These are phyloP conservation scores for Ara ararauna DNA, from an alignment of 2,797 vertebrate species.

Conservation along the genomic window DNA sequence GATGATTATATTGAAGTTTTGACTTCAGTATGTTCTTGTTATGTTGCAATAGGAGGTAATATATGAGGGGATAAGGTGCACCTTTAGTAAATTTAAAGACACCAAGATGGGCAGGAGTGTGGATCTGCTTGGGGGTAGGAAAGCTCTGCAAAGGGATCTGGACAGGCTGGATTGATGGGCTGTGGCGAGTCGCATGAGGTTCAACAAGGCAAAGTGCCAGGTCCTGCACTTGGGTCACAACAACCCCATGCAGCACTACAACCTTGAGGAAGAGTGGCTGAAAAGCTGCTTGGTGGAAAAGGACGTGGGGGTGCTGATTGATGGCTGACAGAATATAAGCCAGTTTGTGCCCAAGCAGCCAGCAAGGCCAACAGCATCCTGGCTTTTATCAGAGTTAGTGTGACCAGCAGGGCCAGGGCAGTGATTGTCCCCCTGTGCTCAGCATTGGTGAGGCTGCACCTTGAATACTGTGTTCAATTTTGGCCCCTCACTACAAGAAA, in stretches of 20 bases:
- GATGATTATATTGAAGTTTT: background rate
- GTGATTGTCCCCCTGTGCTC: background rate
- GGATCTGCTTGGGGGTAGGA: background rate
- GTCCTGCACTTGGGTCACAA: background rate
- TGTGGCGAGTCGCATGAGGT: background rate
- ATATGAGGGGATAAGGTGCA: background rate
- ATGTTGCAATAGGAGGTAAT: background rate
- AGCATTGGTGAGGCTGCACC: background rate
- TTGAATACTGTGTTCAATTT: background rate
- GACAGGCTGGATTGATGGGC: background rate
- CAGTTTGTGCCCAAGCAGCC: background rate
- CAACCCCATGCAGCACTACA: background rate
- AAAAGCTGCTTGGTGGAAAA: background rate
- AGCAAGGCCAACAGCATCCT: background rate
- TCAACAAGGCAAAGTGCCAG: background rate
- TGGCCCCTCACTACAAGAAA: background rate
- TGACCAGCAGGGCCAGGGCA: background rate
- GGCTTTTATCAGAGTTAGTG: background rate
- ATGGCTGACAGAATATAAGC: background rate
- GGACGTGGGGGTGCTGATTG: background rate
- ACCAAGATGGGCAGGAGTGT: background rate
- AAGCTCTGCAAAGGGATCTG: background rate
- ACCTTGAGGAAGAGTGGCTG: background rate
- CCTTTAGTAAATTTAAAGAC: background rate
- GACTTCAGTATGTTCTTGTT: background rate